A percentile compares a stretch with the other conserved stretches of the same genome.
phyloP scores from a whole-genome alignment of 2,888 invertebrate species.

The Campaea margaritaria region DNA sequence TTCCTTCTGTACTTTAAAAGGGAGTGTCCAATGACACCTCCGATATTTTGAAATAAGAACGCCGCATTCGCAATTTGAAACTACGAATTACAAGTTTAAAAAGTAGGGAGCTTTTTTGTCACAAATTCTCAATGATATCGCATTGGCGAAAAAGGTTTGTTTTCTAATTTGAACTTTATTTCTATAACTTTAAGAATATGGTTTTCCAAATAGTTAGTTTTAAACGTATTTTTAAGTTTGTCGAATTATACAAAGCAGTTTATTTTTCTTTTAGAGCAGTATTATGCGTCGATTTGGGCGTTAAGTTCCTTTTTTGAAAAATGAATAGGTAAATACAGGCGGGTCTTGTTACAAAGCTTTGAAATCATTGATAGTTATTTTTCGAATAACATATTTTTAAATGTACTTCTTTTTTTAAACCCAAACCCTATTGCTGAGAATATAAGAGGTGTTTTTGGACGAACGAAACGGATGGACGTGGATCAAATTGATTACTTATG shows the following conservation, averaged over 20 bases:
- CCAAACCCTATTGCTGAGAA: neutral
- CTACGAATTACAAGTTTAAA: slow-evolving; percentile 84
- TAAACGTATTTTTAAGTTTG: slow-evolving; percentile 45
- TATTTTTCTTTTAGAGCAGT: slow-evolving; percentile 81
- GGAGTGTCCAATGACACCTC: slow-evolving; percentile 84
- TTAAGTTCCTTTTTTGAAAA: slow-evolving; percentile 82
- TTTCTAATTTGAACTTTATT: slow-evolving; percentile 47
- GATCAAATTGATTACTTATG: neutral
- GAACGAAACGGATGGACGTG: neutral
- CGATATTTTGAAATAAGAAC: slow-evolving; percentile 84
- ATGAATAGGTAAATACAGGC: slow-evolving; percentile 84
- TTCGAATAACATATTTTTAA: neutral
- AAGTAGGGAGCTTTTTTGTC: slow-evolving; percentile 72
- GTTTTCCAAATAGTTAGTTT: slow-evolving; percentile 4
- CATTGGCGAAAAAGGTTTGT: neutral
- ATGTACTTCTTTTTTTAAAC: neutral
- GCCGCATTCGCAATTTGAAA: slow-evolving; percentile 83
- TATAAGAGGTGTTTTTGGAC: neutral
- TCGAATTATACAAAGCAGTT: slow-evolving; percentile 80
- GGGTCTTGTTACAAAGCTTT: slow-evolving; percentile 75
- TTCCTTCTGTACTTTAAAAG: slow-evolving; percentile 54
- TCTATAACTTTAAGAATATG: neutral
- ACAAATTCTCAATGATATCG: slow-evolving; percentile 61
- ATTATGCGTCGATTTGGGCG: slow-evolving; percentile 84
- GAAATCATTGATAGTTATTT: slow-evolving; percentile 44